Evolutionary conservation across 1,140 invertebrate species (phyloP), one percentile per base, ranked within the genome.

Genomic region (Drosophila pectinifera): DNA sequence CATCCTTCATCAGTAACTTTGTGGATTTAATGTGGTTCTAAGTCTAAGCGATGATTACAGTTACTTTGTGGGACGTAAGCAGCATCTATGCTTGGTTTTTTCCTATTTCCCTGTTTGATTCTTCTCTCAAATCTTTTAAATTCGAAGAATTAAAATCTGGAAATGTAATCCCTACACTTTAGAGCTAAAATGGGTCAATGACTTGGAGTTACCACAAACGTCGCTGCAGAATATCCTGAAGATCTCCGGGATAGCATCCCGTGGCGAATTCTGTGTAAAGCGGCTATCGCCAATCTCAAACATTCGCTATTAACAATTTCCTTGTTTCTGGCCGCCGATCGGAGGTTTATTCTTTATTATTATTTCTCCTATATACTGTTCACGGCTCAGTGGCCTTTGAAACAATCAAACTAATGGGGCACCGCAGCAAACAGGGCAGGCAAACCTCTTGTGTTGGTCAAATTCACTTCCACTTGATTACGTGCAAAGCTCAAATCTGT

Each of bases 381-480:
- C 76, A 88, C 83, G 65, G 83, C 83, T 89, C 84, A 89, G 34
- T 88, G 84, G 81, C 73, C 73, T 36, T 61, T 42, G 70, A 38
- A 79, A 81, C 73, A 88, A 83, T 89, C 72, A 70, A 69, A 70
- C 59, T 80, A 86, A 88, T 86, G 76, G 83, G 70, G 65, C 64
- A 78, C 80, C 75, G 67, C 72, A 65, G 61, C 56, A 64, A 78
- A 58, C 54, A 75, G 43, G 36, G 58, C 43, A 42, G 7, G 24
- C n/a, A 72, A 80, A 58, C 78, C 85, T 76, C 85, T 89, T 90
- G 85, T 89, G 85, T 89, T 89, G 85, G 85, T 90, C 85, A 90
- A 89, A 89, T 89, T 90, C 67, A 90, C 51, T 89, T 89, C 85
- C 85, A 81, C 51, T 89, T 90, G 86, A 89, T 80, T 90, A 73